A percentile compares a stretch with the other conserved stretches of the same genome.
Evolutionary conservation across 2,888 invertebrate species (phyloP).

Genomic region (Chrysina gloriosa): DNA sequence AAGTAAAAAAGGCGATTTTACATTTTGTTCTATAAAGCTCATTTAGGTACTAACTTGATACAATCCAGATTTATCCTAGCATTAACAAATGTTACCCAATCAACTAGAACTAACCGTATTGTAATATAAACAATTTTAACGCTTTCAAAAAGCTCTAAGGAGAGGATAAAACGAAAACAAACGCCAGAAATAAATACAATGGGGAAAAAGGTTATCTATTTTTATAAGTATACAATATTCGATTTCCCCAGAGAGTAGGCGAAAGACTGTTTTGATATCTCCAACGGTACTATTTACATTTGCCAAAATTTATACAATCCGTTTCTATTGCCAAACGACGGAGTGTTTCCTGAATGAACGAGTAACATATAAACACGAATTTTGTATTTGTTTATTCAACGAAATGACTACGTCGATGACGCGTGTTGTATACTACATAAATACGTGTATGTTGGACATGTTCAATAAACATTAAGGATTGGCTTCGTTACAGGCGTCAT

Average conservation of each 20-base stretch:
- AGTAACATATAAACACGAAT: slow-evolving; percentile 10
- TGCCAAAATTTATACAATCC: slow-evolving; percentile 12
- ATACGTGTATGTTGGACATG: not conserved
- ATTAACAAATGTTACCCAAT: no score
- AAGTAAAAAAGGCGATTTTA: no score
- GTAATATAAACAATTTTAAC: no score
- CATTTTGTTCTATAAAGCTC: no score
- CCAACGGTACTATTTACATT: not conserved
- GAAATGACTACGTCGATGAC: not conserved
- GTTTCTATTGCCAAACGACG: slow-evolving; percentile 4
- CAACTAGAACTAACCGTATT: no score
- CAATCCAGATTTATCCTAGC: no score
- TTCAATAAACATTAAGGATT: no score
- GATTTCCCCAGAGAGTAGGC: not conserved
- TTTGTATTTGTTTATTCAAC: slow-evolving; percentile 7
- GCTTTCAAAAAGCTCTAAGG: no score
- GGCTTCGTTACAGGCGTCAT: not conserved
- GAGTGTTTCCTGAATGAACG: slow-evolving; percentile 19
- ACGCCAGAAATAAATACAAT: no score
- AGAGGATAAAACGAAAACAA: no score
- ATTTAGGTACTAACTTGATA: no score
- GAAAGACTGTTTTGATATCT: not conserved
- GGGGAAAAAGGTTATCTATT: not conserved
- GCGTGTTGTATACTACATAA: not conserved
- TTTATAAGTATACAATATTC: not conserved